These are phyloP conservation scores for Melanophora roralis DNA, from an alignment of 2,888 invertebrate species.

Conservation along the genomic window DNA sequence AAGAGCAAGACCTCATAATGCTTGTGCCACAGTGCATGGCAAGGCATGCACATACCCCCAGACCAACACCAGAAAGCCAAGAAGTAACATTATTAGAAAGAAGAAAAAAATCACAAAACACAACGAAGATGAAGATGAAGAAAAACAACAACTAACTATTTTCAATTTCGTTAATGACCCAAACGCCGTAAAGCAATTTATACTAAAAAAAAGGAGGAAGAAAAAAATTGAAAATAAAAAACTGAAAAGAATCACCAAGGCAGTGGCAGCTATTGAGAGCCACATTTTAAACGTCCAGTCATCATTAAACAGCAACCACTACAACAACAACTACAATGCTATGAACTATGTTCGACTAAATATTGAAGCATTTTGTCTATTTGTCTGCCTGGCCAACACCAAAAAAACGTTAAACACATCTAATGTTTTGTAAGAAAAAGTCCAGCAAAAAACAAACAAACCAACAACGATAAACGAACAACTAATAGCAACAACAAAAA, in stretches of 20 bases:
- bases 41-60: conserved; percentile 12
- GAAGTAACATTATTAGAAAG: conserved; percentile 45
- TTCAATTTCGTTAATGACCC: conserved; percentile 76
- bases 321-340: conserved; percentile 9
- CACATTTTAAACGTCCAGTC: conserved; percentile 51
- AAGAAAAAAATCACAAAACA: conserved; percentile 42
- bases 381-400: conserved; percentile 50
- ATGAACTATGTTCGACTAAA: conserved; percentile 43
- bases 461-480: conserved; percentile 11
- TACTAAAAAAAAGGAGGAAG: conserved; percentile 58
- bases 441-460: background rate
- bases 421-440: conserved; percentile 16
- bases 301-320: conserved; percentile 43
- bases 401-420: conserved; percentile 29
- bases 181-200: conserved; percentile 75
- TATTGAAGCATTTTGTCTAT: conserved; percentile 54
- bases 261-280: conserved; percentile 39
- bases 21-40: conserved; percentile 38
- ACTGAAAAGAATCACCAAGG: conserved; percentile 31
- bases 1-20: conserved; percentile 9
- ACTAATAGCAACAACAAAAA: conserved; percentile 13
- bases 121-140: background rate
- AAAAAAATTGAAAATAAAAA: too few relatives aligned
- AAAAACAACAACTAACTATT: conserved; percentile 67
- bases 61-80: conserved; percentile 28